Evolutionary conservation across 2,888 invertebrate species (phyloP), one percentile per base, ranked within the genome.

Genomic region (Arge pagana): DNA sequence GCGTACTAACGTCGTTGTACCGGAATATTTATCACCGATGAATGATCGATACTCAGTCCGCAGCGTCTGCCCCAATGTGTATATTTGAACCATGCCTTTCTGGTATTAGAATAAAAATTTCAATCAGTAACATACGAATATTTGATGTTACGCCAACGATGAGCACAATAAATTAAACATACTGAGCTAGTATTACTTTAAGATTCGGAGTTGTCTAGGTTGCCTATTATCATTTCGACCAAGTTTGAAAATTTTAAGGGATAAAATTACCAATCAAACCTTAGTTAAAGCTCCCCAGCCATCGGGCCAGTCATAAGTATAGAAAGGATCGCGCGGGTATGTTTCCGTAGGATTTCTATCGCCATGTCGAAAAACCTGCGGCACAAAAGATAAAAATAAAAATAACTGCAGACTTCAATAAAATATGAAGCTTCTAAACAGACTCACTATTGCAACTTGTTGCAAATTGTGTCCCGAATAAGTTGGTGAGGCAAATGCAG

Each of bases 231-330:
- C n/a, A n/a, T n/a, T n/a, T n/a, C n/a, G n/a, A n/a, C n/a, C n/a
- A n/a, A n/a, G n/a, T n/a, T n/a, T n/a, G n/a, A n/a, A n/a, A n/a
- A n/a, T n/a, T n/a, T n/a, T n/a, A n/a, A n/a, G n/a, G n/a, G n/a
- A n/a, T n/a, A n/a, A n/a, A n/a, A 31, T 48, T 26, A 48, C 26
- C 35, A 37, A 48, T 28, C 50, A 23, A 50, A 90, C 91, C 79
- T 86, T 87, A 10, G 91, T 92, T 18, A 96, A 81, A 45, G 90
- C 83, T 5, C 93, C 92, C 67, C 84, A 82, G 36, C 94, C 95
- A 62, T 87, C 88, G 3, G 88, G 86, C 94, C 94, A 96, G 48
- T 82, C 80, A 63, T 87, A 84, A 56, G 86, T 80, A 54, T 82
- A 82, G 70, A 91, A 83, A 1, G 90, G 90, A 77, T 96, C 94